Evolutionary conservation across 2,888 invertebrate genomes (phyloP), one percentile per base, ranked within the genome.

Genomic region (Adineta ricciae): DNA sequence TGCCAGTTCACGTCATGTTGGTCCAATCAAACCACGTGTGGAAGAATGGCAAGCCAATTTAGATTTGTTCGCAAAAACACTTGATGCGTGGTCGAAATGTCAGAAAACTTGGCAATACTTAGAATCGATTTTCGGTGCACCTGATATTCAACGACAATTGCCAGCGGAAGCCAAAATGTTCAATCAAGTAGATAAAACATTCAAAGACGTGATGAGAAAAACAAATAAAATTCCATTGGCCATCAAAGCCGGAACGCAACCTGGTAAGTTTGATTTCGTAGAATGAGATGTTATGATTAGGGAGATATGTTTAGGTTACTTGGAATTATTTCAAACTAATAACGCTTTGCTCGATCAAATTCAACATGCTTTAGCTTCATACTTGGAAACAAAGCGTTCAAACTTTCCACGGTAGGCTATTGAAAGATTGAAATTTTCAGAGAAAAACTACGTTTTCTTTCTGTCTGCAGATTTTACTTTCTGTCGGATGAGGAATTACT

Each of bases 291-390:
- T 82, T 9, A 32, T n/a, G n/a, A n/a, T n/a, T n/a, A n/a, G n/a
- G n/a, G n/a, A n/a, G n/a, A n/a, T n/a, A n/a, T n/a, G n/a, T n/a
- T n/a, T n/a, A 78, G 78, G 78, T 41, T 78, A 78, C 41, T 78
- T 93, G 87, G 93, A 94, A 87, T 92, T 92, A 72, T 92, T 95
- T 38, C 91, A 92, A 72, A 93, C 93, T 86, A 94, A 94, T 88
- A 96, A 95, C 89, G 92, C 92, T 72, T 92, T 95, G 88, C 90
- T 96, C 84, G 96, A 96, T 88, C 94, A 95, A 90, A 95, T 96
- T 73, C 93, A 95, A 92, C 95, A 95, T 89, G 96, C 95, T 88
- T 92, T 96, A 50, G 95, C 96, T 89, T 95, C 95, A 0, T 96
- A 95, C 89, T 91, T 96, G 85, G 95, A 96, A 90, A 94, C 94